Percentiles rank a stretch among this genome's conserved stretches.
These are phyloP conservation scores for Bombus superbus DNA, from an alignment of 1,140 invertebrate genomes.

Conservation along the genomic window DNA sequence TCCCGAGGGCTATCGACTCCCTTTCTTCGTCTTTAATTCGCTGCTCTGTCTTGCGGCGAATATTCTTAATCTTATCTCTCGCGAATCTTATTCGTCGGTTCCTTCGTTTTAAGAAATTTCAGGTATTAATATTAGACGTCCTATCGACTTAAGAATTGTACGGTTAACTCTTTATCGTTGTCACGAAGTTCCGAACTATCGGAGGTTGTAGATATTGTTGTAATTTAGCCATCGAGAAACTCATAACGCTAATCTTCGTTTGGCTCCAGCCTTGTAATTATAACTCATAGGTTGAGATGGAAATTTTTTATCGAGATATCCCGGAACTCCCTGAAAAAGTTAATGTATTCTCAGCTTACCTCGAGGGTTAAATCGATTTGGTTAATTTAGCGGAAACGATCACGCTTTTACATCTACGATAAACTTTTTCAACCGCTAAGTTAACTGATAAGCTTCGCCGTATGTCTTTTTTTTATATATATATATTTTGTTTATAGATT, in stretches of 20 bases:
- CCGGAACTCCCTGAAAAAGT: background rate
- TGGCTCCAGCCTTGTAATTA: background rate
- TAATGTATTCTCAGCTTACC: background rate
- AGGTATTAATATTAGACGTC: background rate
- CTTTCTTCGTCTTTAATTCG: background rate
- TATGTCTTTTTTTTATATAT: background rate
- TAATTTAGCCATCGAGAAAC: background rate
- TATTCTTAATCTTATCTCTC: background rate
- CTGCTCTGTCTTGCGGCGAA: background rate
- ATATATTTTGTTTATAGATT: background rate
- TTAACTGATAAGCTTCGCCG: background rate
- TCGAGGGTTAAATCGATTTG: background rate
- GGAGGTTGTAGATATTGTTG: background rate
- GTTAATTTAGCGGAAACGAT: background rate
- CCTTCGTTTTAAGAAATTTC: background rate
- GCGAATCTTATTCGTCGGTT: background rate
- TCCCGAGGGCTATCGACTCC: background rate
- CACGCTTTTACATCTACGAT: background rate
- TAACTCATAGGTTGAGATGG: background rate
- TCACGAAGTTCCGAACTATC: background rate
- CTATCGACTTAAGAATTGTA: background rate
- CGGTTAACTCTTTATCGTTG: background rate
- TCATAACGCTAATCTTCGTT: background rate
- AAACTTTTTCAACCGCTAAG: too few species aligned
- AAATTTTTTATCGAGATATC: background rate